Evolutionary conservation across 2,888 invertebrate genomes (phyloP).

Genomic region (Ormyrus rosae): DNA sequence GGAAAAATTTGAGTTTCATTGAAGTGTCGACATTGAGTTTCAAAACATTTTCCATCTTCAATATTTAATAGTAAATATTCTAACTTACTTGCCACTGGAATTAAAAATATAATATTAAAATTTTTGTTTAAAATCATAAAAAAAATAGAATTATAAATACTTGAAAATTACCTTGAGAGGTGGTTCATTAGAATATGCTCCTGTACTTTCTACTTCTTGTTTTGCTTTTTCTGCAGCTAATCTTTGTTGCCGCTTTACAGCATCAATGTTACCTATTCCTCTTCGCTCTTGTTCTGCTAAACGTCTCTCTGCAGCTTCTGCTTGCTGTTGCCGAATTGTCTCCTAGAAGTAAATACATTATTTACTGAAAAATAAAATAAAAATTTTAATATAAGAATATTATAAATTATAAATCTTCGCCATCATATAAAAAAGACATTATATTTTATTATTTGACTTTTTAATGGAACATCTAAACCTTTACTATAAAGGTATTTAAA

Average conservation of each 20-base stretch:
- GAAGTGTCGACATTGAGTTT: no score
- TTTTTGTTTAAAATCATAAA: slow-evolving; percentile 1
- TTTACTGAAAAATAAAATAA: slow-evolving; percentile 1
- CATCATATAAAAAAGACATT: no score
- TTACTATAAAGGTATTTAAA: not conserved
- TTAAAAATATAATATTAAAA: slow-evolving; percentile 52
- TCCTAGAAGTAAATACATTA: slow-evolving; percentile 76
- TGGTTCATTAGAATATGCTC: slow-evolving; percentile 65
- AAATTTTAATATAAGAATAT: not conserved
- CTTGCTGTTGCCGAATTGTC: slow-evolving; percentile 80
- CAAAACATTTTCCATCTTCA: no score
- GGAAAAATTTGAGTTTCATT: no score
- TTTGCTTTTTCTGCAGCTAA: slow-evolving; percentile 79
- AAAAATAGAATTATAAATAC: slow-evolving; percentile 1
- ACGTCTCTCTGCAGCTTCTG: slow-evolving; percentile 83
- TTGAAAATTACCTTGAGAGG: slow-evolving; percentile 64
- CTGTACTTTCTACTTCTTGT: slow-evolving; percentile 76
- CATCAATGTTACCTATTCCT: slow-evolving; percentile 82
- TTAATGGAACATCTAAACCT: not conserved
- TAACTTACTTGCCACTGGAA: slow-evolving; percentile 69
- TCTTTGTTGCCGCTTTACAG: slow-evolving; percentile 80
- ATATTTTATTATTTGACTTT: not conserved
- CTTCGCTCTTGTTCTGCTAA: slow-evolving; percentile 79
- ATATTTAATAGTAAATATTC: slow-evolving; percentile 23
- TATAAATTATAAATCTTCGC: not conserved